Evolutionary conservation across 2,113 vertebrate genomes (phyloP).

Genomic region (Takifugu bimaculatus): DNA sequence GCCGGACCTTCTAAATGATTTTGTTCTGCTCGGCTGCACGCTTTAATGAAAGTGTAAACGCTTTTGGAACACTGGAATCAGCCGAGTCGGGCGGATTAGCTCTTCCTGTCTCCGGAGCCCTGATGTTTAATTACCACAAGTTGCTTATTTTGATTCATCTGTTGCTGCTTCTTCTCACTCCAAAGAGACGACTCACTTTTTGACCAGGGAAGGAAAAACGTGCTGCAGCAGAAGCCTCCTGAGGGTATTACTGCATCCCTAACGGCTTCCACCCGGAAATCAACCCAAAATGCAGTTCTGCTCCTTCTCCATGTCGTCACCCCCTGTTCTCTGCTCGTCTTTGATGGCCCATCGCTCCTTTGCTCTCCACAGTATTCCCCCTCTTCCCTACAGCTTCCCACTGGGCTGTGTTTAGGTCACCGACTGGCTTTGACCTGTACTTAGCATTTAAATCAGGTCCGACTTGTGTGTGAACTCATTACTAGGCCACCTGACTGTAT

Average conservation of each 20-base stretch:
- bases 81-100: conserved; percentile 69
- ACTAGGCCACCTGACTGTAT: conserved; percentile 56
- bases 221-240: conserved; percentile 14
- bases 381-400: conserved; percentile 15
- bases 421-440: conserved; percentile 54
- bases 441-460: conserved; percentile 68
- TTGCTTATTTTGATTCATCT: conserved; percentile 66
- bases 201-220: conserved; percentile 31
- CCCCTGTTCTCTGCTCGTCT: not conserved
- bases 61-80: conserved; percentile 71
- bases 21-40: conserved; percentile 71
- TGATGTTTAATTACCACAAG: conserved; percentile 75
- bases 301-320: no score
- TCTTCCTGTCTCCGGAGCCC: conserved; percentile 62
- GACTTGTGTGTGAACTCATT: conserved; percentile 62
- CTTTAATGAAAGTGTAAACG: conserved; percentile 80
- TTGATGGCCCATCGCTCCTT: no score
- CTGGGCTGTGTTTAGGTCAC: conserved; percentile 36
- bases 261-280: not conserved
- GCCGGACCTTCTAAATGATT: conserved; percentile 65
- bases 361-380: not conserved
- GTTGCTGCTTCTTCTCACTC: conserved; percentile 37
- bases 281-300: no score
- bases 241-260: not conserved
- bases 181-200: conserved; percentile 45